Conservation (phyloP, 2,113 vertebrate genomes). For the Aegypius monachus region DNA sequence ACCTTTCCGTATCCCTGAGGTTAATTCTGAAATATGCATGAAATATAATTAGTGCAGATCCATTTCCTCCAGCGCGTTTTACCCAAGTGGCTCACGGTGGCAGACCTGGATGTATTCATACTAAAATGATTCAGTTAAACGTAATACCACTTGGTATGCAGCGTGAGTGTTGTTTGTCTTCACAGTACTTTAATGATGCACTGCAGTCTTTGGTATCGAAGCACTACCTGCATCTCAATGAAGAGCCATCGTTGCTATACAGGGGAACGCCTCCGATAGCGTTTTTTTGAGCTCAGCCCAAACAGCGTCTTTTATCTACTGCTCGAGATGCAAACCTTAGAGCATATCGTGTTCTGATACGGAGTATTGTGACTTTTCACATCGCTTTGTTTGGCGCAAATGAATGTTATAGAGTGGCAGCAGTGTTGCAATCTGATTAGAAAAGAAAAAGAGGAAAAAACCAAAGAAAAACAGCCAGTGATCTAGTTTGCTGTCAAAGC, state of each 20-base stretch:
- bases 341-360: not conserved
- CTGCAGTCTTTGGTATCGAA: constrained; percentile 38
- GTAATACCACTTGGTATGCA: constrained; percentile 71
- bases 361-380: fast-evolving
- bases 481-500: not conserved
- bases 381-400: not conserved
- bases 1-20: not conserved
- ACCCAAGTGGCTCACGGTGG: constrained; percentile 41
- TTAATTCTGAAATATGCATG: constrained; percentile 54
- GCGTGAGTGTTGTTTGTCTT: constrained; percentile 62
- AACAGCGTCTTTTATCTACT: not conserved
- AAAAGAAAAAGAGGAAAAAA: fast-evolving
- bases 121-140: constrained; percentile 67
- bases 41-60: constrained; percentile 51
- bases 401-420: not conserved
- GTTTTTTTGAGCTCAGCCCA: not conserved
- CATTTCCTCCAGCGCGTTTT: constrained; percentile 33
- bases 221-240: constrained; percentile 66
- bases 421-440: not conserved
- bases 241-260: not conserved
- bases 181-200: constrained; percentile 54
- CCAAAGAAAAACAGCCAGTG: not conserved
- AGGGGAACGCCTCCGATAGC: not conserved
- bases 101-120: constrained; percentile 33
- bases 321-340: not conserved